Conservation (phyloP, 2,888 invertebrate genomes). For the Drosophila falleni region DNA sequence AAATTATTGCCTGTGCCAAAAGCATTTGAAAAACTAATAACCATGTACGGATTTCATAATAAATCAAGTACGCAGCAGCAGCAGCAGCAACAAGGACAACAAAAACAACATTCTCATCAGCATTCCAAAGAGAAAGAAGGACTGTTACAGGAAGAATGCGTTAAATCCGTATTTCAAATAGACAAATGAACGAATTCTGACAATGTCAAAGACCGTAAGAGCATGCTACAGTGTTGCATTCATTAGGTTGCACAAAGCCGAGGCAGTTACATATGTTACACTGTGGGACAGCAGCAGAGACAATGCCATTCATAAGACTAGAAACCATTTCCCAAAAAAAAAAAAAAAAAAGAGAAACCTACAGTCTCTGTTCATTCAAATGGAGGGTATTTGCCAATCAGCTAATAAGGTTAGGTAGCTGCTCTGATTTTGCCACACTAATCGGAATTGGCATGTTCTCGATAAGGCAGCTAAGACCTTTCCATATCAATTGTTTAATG, state of each 20-base stretch:
- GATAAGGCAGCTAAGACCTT: slow-evolving; percentile 30
- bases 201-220: slow-evolving; percentile 24
- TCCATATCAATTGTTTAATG: slow-evolving; percentile 53
- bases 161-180: slow-evolving; percentile 63
- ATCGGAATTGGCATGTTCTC: slow-evolving; percentile 45
- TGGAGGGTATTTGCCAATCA: slow-evolving; percentile 45
- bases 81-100: slow-evolving; percentile 8
- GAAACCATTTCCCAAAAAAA: slow-evolving; percentile 3
- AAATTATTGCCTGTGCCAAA: slow-evolving; percentile 71
- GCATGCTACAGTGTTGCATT: slow-evolving; percentile 39
- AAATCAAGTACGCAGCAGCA: slow-evolving; percentile 66
- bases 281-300: slow-evolving; percentile 37
- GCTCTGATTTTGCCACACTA: slow-evolving; percentile 31
- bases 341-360: background rate
- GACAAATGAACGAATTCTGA: slow-evolving; percentile 52
- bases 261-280: slow-evolving; percentile 67
- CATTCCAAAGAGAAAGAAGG: slow-evolving; percentile 17
- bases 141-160: slow-evolving; percentile 19
- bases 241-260: slow-evolving; percentile 50
- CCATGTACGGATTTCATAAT: slow-evolving; percentile 79
- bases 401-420: slow-evolving; percentile 55
- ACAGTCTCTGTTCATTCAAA: background rate
- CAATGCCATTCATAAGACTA: slow-evolving; percentile 27
- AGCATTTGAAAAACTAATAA: slow-evolving; percentile 75
- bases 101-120: slow-evolving; percentile 33